Conservation (phyloP, 2,888 invertebrate species). For the Priocnemis perturbator region DNA sequence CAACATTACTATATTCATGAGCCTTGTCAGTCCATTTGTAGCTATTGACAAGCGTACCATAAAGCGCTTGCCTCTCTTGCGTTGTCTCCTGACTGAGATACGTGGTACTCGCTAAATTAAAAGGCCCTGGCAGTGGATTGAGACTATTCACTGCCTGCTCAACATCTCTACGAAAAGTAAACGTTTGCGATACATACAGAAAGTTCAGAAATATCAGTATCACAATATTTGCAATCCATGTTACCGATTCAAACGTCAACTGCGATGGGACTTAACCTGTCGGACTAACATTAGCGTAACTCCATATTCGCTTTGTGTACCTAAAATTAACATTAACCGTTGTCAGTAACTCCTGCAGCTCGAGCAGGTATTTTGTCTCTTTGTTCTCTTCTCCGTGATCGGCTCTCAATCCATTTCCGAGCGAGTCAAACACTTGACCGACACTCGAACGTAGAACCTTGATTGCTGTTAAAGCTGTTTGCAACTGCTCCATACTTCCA, state of each 20-base stretch:
- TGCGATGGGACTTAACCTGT: no score
- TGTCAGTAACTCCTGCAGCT: slow-evolving; percentile 88
- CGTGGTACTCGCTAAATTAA: slow-evolving; percentile 90
- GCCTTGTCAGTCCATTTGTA: slow-evolving; percentile 96
- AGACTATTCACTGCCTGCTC: slow-evolving; percentile 85
- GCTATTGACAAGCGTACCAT: slow-evolving; percentile 90
- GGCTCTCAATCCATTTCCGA: slow-evolving; percentile 87
- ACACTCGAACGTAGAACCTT: slow-evolving; percentile 89
- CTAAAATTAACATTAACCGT: slow-evolving; percentile 88
- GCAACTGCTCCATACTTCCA: slow-evolving; percentile 81
- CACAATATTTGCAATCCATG: not conserved
- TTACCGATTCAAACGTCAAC: not conserved
- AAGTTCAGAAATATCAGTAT: not conserved
- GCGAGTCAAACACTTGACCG: slow-evolving; percentile 88
- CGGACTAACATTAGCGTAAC: no score
- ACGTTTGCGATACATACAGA: not conserved
- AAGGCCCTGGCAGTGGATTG: slow-evolving; percentile 87
- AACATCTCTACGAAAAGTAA: slow-evolving; percentile 80
- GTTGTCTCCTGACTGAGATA: slow-evolving; percentile 93
- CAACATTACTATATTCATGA: slow-evolving; percentile 90
- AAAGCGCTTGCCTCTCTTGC: slow-evolving; percentile 91
- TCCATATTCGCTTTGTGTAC: slow-evolving; percentile 68
- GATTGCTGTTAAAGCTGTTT: slow-evolving; percentile 84
- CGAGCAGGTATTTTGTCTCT: slow-evolving; percentile 85
- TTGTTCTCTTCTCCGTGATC: slow-evolving; percentile 89